Evolutionary conservation across 2,113 vertebrate species (phyloP).

Genomic region (Lucifuga dentata): DNA sequence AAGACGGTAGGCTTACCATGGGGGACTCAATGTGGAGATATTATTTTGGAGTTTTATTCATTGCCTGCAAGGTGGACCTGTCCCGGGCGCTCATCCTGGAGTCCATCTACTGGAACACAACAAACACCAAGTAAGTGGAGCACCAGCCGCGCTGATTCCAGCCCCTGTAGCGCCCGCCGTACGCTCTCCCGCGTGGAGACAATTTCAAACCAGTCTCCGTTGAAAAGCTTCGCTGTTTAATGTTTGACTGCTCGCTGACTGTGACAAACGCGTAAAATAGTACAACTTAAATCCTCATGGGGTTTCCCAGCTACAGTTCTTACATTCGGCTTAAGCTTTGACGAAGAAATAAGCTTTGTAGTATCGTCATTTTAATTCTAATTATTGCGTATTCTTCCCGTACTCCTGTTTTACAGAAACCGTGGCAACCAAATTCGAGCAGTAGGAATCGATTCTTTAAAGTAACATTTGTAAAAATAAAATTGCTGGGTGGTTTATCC

Average conservation of each 20-base stretch:
- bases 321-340: background rate
- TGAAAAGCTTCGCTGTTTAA: constrained; percentile 1
- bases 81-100: constrained; percentile 94
- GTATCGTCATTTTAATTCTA: background rate
- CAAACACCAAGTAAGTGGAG: constrained; percentile 95
- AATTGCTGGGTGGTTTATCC: background rate
- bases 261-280: background rate
- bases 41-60: constrained; percentile 92
- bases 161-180: constrained; percentile 3
- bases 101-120: constrained; percentile 99
- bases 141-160: constrained; percentile 8
- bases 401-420: background rate
- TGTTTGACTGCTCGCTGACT: background rate
- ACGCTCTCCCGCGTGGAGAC: constrained; percentile 24
- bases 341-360: constrained; percentile 19
- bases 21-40: constrained; percentile 93
- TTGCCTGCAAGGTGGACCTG: constrained; percentile 92
- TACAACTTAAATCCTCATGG: no score
- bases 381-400: background rate
- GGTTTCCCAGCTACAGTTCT: background rate
- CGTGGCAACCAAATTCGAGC: background rate
- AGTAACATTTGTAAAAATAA: background rate
- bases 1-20: constrained; percentile 79
- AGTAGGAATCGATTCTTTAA: background rate
- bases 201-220: constrained; percentile 5